phyloP scores from a whole-genome alignment of 1,140 invertebrate species.

The Bombus waltoni region DNA sequence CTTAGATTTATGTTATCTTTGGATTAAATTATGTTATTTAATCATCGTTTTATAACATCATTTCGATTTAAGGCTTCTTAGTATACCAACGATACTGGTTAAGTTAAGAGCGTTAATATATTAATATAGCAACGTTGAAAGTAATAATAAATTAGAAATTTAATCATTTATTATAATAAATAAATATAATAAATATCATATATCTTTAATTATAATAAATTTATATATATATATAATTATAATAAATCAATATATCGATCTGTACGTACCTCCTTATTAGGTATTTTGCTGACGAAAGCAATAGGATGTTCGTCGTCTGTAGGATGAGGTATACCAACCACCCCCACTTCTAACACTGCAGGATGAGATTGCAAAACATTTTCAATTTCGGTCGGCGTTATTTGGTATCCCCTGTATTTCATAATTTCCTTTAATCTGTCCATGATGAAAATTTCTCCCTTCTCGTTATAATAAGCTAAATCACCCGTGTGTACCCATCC shows the following conservation, averaged over 20 bases:
- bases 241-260: background rate
- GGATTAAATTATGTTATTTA: background rate
- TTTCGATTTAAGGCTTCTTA: background rate
- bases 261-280: conserved; percentile 36
- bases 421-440: conserved; percentile 86
- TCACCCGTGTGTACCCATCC: conserved; percentile 85
- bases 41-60: background rate
- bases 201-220: background rate
- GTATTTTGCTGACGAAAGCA: conserved; percentile 81
- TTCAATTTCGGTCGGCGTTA: conserved; percentile 86
- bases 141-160: too few species aligned
- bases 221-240: too few species aligned
- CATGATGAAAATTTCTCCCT: conserved; percentile 82
- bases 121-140: too few species aligned
- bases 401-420: conserved; percentile 84
- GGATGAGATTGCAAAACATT: conserved; percentile 83
- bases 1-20: background rate
- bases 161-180: too few species aligned
- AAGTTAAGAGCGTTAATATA: background rate
- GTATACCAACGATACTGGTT: background rate
- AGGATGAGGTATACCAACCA: conserved; percentile 84
- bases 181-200: too few species aligned
- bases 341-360: conserved; percentile 84
- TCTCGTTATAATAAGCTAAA: conserved; percentile 82
- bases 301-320: conserved; percentile 83